A percentile compares a stretch with the other conserved stretches of the same genome.
phyloP scores from a whole-genome alignment of 2,888 invertebrate species.

The Adelphocoris suturalis region DNA sequence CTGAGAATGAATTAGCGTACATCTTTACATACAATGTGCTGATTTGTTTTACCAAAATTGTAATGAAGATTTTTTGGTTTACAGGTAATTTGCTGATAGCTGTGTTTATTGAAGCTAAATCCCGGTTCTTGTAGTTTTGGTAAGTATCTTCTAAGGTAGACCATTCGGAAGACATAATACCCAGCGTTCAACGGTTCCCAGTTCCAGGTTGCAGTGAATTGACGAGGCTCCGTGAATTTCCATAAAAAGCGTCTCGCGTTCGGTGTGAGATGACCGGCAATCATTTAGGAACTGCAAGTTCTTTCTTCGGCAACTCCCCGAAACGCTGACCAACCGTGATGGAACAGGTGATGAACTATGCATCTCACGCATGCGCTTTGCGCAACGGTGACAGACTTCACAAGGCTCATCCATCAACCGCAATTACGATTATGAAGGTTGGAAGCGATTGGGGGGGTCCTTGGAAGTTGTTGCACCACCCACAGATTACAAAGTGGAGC shows the following conservation, averaged over 20 bases:
- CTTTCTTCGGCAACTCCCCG: conserved; percentile 3
- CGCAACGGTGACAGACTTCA: conserved; percentile 27
- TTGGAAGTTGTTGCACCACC: neutral
- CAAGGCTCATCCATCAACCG: conserved; percentile 34
- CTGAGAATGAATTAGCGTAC: no score
- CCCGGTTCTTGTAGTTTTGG: neutral
- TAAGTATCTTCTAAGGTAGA: neutral
- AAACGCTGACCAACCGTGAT: conserved; percentile 6
- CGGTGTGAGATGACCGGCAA: neutral
- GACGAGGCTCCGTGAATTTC: neutral
- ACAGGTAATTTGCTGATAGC: neutral
- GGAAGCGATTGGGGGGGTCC: neutral
- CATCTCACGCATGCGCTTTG: conserved; percentile 57
- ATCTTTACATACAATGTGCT: no score
- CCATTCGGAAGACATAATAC: neutral
- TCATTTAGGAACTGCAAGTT: neutral
- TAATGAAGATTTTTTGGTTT: neutral
- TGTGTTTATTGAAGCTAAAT: neutral
- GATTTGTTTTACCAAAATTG: neutral
- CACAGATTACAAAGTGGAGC: neutral
- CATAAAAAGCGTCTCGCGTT: neutral
- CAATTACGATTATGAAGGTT: conserved; percentile 35
- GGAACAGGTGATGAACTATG: conserved; percentile 30
- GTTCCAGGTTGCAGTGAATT: neutral
- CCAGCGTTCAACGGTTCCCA: neutral